Percentiles rank a stretch among this genome's conserved stretches.
phyloP scores from a whole-genome alignment of 2,797 vertebrate species.

The Harpagifer antarcticus region DNA sequence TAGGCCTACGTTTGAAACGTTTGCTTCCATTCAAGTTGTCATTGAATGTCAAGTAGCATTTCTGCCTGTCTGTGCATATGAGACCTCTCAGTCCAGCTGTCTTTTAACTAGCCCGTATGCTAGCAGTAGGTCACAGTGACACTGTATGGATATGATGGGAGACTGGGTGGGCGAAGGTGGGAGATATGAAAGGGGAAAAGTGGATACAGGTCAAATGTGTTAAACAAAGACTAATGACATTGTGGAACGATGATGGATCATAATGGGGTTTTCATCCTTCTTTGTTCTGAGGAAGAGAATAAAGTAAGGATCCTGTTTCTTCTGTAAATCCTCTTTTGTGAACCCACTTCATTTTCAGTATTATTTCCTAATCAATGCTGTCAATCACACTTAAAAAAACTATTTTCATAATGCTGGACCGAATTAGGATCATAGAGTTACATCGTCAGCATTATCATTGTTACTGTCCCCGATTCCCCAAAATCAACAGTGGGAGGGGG shows the following conservation, averaged over 20 bases:
- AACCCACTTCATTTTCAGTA: conserved; percentile 29
- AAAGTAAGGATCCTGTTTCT: conserved; percentile 39
- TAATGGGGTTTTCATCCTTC: conserved; percentile 48
- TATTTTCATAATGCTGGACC: conserved; percentile 53
- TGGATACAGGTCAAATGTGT: conserved; percentile 40
- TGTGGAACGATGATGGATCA: conserved; percentile 60
- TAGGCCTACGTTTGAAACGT: conserved; percentile 21
- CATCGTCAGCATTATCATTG: conserved; percentile 42
- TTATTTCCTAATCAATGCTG: conserved; percentile 32
- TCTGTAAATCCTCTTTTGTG: conserved; percentile 40
- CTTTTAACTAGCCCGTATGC: conserved; percentile 57
- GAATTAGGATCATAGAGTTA: conserved; percentile 60
- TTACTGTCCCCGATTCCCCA: conserved; percentile 42
- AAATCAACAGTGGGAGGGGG: conserved; percentile 41
- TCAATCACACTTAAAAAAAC: conserved; percentile 50
- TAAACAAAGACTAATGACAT: conserved; percentile 39
- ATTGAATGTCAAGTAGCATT: conserved; percentile 57
- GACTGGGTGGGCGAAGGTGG: conserved; percentile 44
- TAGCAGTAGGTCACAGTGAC: conserved; percentile 81
- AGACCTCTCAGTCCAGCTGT: conserved; percentile 64
- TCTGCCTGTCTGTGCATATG: conserved; percentile 67
- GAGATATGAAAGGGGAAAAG: conserved; percentile 36
- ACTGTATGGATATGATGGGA: conserved; percentile 72
- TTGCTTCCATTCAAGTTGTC: conserved; percentile 35
- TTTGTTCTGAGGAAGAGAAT: conserved; percentile 34